Percentiles rank a stretch among this genome's conserved stretches.
Evolutionary conservation across 1,140 invertebrate species (phyloP).

Genomic region (Acromyrmex charruanus): DNA sequence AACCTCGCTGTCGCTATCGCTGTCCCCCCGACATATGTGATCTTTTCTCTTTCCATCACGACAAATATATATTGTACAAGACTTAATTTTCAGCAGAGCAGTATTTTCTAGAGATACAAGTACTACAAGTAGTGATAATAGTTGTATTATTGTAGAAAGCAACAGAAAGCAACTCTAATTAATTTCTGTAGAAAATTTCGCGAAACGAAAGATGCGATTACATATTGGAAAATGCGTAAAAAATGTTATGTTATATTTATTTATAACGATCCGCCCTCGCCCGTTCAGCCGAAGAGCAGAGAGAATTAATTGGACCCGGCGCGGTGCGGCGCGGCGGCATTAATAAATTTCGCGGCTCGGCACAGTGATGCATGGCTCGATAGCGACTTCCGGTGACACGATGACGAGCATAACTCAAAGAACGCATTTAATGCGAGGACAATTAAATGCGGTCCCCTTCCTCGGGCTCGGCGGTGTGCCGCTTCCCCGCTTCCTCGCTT

Average conservation of each 20-base stretch:
- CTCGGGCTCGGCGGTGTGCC: background rate
- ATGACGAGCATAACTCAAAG: slow-evolving; percentile 77
- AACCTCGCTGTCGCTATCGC: background rate
- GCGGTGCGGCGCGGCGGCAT: slow-evolving; percentile 11
- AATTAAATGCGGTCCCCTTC: slow-evolving; percentile 80
- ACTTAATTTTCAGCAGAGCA: background rate
- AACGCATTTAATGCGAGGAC: slow-evolving; percentile 76
- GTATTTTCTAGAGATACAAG: background rate
- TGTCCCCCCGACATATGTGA: background rate
- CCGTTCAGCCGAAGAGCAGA: slow-evolving; percentile 5
- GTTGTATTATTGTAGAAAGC: too few species aligned
- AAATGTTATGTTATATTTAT: slow-evolving; percentile 28
- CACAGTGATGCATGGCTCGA: slow-evolving; percentile 50
- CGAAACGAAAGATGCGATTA: background rate
- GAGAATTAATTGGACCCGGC: slow-evolving; percentile 37
- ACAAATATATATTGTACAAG: background rate
- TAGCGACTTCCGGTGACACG: slow-evolving; percentile 68
- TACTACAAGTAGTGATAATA: too few species aligned
- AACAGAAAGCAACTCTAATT: background rate
- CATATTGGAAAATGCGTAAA: background rate
- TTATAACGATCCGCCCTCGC: slow-evolving; percentile 14
- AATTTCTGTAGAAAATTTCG: background rate
- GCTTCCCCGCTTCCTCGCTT: background rate
- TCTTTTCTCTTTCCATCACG: background rate
- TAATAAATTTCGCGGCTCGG: slow-evolving; percentile 66